These are phyloP conservation scores for Strigamia maritima DNA, from an alignment of 2,888 invertebrate species.

Conservation along the genomic window DNA sequence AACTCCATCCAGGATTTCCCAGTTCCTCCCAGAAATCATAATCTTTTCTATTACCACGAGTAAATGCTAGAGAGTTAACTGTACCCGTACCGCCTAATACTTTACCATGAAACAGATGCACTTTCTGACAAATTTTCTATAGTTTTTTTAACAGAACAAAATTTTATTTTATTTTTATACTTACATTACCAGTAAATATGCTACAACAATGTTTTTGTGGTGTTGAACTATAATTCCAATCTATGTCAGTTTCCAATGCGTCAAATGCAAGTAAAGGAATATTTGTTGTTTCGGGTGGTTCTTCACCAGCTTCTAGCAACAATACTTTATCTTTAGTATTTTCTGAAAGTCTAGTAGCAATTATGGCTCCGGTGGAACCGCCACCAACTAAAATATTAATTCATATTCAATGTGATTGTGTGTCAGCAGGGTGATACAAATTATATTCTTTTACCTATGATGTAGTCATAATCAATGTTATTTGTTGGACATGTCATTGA, in stretches of 20 bases:
- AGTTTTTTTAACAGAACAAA: too few species aligned
- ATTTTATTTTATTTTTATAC: not conserved
- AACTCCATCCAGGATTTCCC: conserved; percentile 54
- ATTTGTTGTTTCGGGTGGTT: not conserved
- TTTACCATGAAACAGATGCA: not conserved
- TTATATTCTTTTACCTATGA: too few species aligned
- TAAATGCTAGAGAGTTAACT: not conserved
- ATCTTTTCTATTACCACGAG: conserved; percentile 72
- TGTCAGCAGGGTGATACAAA: too few species aligned
- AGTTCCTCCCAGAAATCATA: not conserved
- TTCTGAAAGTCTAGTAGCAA: conserved; percentile 3
- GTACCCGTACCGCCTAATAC: not conserved
- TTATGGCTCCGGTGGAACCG: not conserved
- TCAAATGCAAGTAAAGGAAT: not conserved
- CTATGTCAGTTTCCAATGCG: not conserved
- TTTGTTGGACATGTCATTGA: too few species aligned
- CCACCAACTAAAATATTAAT: too few species aligned
- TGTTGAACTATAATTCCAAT: not conserved
- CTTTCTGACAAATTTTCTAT: not conserved
- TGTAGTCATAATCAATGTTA: too few species aligned
- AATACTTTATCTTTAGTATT: not conserved
- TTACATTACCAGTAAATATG: not conserved
- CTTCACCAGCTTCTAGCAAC: not conserved
- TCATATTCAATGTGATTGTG: too few species aligned
- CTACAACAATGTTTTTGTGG: not conserved